Base-by-base conservation (phyloP, 2,888 invertebrate genomes). In the Melikaiella ostensackeni region DNA sequence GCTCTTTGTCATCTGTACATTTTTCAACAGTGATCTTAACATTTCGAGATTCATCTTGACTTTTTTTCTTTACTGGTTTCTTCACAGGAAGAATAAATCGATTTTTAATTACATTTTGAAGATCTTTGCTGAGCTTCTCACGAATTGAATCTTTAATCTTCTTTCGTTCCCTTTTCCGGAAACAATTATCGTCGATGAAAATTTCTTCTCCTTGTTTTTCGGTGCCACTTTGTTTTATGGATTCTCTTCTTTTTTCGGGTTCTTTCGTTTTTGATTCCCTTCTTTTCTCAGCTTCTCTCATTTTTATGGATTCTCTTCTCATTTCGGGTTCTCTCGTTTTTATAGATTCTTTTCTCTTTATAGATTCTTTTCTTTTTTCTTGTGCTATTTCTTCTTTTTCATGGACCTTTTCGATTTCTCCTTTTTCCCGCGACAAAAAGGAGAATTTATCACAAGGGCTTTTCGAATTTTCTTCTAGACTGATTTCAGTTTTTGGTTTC, bases 91-190 rank as follows among this genome's bases (percentile, higher is more conserved):
- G 70, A 30, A 27, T 70, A 46, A 70, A 70, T 50, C 46, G 19
- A 70, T 70, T 70, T 16, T 30, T 24, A 30, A 70, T 70, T 27
- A 24, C 46, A 16, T 50, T 46, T 30, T 30, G 70, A 70, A 70
- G 70, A 50, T 70, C 46, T 1, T n/a, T 8, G n/a, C 19, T 46
- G 2, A 70, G 70, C 30, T 50, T 70, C n/a, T 70, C 50, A 27
- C 70, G 70, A 30, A 70, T 70, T 19, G 70, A 70, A 70, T 70
- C 70, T 19, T 70, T 70, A n/a, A 70, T 70, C 46, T 70, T 70
- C 13, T 30, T 46, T 50, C 70, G 27, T 9, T 30, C 50, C 5
- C 70, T 27, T 27, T 70, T 70, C 9, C 50, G 46, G 46, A 70
- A 70, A 70, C 50, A 70, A n/a, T 50, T 46, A 24, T 70, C 50